Base-by-base conservation (phyloP, 35 echinoderm and acorn worm species). In the Ptychodera flava region DNA sequence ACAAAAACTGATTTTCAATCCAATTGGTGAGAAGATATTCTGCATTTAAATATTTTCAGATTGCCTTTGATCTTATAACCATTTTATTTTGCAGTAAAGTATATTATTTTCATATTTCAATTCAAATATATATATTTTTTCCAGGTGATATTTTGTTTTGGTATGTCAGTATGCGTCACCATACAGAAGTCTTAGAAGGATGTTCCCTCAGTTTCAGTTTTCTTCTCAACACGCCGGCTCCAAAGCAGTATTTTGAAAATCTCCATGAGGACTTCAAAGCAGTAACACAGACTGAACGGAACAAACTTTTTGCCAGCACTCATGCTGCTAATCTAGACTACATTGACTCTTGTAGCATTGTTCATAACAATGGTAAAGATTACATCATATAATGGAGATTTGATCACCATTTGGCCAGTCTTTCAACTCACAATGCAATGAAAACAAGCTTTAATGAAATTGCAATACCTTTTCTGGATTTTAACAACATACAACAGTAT, bases 131-230 rank as follows among this genome's bases (percentile, higher is more conserved):
- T n/a, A 77, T 35, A 22, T 36, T 0, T 86, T 35, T 85, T 38
- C 0, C 34, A 97, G 95, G 95, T 64, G 95, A 97, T 33, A 45
- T 90, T 37, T 35, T 97, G 38, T 88, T 94, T 77, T 97, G 92
- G 92, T 97, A 89, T 92, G 77, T 87, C 28, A 87, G 86, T 36
- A 94, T 94, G 92, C 35, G 90, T 15, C 90, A 94, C 32, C 92
- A 94, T 78, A 92, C 85, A 33, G 95, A 97, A 76, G 95, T 94
- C 1, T 81, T 90, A 12, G 87, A 97, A 27, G 95, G 83, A 35
- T 97, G 95, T 85, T 97, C 95, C 6, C 88, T 97, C 75, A 97
- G 92, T 78, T 90, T 92, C 78, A 97, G 85, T 32, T 94, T 94
- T 78, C 53, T 75, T 27, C 80, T 97, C 32, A 86, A 94, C 32